Evolutionary conservation across 1,140 invertebrate genomes (phyloP).

Genomic region (Protaetia brevitarsis): DNA sequence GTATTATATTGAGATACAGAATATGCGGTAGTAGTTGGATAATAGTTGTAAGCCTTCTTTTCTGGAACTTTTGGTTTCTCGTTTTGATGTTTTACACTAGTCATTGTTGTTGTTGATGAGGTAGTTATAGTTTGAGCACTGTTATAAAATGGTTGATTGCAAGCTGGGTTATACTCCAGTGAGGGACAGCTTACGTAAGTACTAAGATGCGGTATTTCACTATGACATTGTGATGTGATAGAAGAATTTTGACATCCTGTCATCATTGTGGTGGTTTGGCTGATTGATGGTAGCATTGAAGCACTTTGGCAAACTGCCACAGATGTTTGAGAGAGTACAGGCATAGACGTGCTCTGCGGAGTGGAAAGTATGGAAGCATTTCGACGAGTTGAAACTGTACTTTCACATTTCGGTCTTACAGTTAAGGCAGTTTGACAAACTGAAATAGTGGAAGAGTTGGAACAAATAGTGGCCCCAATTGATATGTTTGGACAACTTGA

Average conservation of each 20-base stretch:
- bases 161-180: background rate
- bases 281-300: background rate
- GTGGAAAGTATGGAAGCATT: background rate
- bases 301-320: background rate
- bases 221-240: background rate
- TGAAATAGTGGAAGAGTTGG: background rate
- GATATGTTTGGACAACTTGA: too few species aligned
- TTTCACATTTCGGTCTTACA: too few species aligned
- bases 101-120: background rate
- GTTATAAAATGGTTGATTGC: background rate
- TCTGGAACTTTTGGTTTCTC: background rate
- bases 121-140: background rate
- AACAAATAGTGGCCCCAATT: too few species aligned
- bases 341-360: background rate
- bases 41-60: slow-evolving; percentile 4
- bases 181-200: background rate
- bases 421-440: background rate
- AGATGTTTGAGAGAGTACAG: background rate
- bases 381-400: background rate
- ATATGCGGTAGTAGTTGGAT: slow-evolving; percentile 6
- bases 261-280: background rate
- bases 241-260: background rate
- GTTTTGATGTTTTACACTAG: background rate
- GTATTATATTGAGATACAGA: slow-evolving; percentile 32
- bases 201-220: background rate